Evolutionary conservation across 2,113 vertebrate genomes (phyloP), one percentile per base, ranked within the genome.

Genomic region (Eublepharis macularius): DNA sequence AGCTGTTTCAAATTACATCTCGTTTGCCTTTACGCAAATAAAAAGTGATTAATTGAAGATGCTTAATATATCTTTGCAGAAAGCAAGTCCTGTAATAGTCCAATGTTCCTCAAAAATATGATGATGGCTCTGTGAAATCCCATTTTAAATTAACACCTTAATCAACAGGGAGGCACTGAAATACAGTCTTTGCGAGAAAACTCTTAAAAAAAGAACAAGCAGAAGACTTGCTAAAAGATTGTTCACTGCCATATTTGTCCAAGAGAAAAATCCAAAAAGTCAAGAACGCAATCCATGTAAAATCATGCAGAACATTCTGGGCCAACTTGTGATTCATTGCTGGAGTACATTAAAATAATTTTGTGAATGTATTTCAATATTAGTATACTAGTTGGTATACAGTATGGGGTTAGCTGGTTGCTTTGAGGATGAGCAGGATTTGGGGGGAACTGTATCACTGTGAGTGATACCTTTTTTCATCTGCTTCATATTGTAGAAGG

Each of bases 1-100:
- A 92, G 78, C 88, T 80, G 89, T 91, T 91, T 87, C 89, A 89
- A 91, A 92, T 95, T 87, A 73, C 24, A 90, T 93, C 91, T 93
- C 86, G 83, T 93, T 89, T 87, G 90, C 88, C 86, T 88, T 79
- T 82, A 82, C 63, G 36, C 86, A 85, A 90, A 93, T 89, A 91
- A 85, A 91, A 90, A 29, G 54, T 51, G 79, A 94, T 57, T 84
- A 86, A 91, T 90, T 89, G 90, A 92, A 89, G 78, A 90, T 80
- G 73, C 75, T 70, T 74, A 86, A 45, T n/a, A 83, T 45, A 43
- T 34, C 32, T 21, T 34, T 45, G 39, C 16, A 45, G n/a, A 47
- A 41, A 14, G 14, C 13, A 9, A 63, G 26, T 63, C 34, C 29
- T 10, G 26, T 39, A 24, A 45, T 32, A 36, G 51, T 77, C 32